Evolutionary conservation across 1,140 invertebrate genomes (phyloP), one percentile per base, ranked within the genome.

Genomic region (Carposina sasakii): DNA sequence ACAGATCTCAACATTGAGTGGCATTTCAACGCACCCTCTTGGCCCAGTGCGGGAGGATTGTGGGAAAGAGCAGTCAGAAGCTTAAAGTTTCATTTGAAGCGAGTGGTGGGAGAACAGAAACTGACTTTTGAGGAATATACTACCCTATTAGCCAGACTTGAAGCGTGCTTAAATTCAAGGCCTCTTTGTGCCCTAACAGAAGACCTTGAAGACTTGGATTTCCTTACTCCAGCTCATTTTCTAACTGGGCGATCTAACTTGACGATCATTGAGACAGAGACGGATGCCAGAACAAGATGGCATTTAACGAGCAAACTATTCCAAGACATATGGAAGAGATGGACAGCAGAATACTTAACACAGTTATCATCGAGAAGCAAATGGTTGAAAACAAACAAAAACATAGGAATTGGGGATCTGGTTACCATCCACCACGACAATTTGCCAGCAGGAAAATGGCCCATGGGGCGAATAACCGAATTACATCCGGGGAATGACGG

Each of bases 21-120:
- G 63, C 33, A 65, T 21, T 77, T 76, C 43, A 73, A 62, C 23
- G 67, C 67, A 6, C 75, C 81, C 8, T 12, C 44, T 12, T 66
- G 53, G 6, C 66, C 71, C 0, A 52, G 69, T 20, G 65, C 70
- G 15, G 67, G 72, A 22, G 75, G 76, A 3, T 19, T 60, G 1
- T 56, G 50, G 53, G 58, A 60, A 12, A 48, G 50, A 8, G 54
- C 48, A 4, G 54, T 60, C 2, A 60, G 54, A 61, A 57, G 46
- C 17, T 48, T 57, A 1, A 76, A 76, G 48, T 52, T 48, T 47
- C 72, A 76, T 48, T 31, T 79, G 8, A 45, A 43, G 22, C 47
- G 62, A 36, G 53, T 70, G 20, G 30, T 68, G 20, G 57, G 65
- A 22, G 43, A 65, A 12, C 36, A 39, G 22, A 39, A 39, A 39